Conservation (phyloP, 2,888 invertebrate species). For the Drosophila mayaguana region DNA sequence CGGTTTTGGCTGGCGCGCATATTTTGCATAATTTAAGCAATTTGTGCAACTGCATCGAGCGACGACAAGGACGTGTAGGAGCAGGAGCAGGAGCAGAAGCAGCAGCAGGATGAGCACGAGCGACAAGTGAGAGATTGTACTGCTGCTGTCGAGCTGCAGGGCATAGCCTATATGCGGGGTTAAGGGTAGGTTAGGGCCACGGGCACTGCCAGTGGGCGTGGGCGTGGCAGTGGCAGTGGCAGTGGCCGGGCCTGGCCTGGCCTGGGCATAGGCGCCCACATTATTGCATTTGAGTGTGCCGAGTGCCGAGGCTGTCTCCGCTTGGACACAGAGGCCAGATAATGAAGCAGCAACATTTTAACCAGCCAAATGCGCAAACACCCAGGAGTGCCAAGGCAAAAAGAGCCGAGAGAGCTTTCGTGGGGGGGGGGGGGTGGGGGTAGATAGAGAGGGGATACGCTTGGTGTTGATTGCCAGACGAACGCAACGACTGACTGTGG, state of each 20-base stretch:
- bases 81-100: conserved; percentile 35
- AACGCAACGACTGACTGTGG: conserved; percentile 45
- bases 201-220: not conserved
- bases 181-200: conserved; percentile 1
- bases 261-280: conserved; percentile 65
- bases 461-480: conserved; percentile 64
- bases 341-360: conserved; percentile 80
- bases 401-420: not conserved
- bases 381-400: not conserved
- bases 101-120: conserved; percentile 28
- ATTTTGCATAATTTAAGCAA: conserved; percentile 82
- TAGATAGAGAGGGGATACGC: no score
- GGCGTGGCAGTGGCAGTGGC: not conserved
- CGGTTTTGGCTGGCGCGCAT: conserved; percentile 75
- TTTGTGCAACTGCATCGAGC: conserved; percentile 72
- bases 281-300: conserved; percentile 61
- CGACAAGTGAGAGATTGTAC: conserved; percentile 42
- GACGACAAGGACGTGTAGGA: conserved; percentile 34
- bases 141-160: conserved; percentile 7
- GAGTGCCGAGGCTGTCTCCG: no score
- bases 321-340: conserved; percentile 62
- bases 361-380: conserved; percentile 74
- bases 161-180: not conserved
- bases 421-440: no score
- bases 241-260: no score